These are phyloP conservation scores for Eleutherodactylus coqui DNA, from an alignment of 2,797 vertebrate genomes.

Conservation along the genomic window DNA sequence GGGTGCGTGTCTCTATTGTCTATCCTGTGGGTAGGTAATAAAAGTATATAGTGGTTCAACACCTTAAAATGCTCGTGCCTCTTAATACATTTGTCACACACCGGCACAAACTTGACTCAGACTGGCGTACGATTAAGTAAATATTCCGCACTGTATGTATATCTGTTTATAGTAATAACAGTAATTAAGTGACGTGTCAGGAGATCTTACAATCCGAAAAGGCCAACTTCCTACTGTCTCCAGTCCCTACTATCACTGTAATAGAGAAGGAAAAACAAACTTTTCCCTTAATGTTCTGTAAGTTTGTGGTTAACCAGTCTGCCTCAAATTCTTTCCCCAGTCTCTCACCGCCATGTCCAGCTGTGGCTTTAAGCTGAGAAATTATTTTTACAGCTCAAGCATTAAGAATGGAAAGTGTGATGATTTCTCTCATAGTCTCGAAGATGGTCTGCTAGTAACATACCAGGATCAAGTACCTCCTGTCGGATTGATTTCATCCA, in stretches of 20 bases:
- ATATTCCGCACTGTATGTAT: too few relatives aligned
- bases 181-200: background rate
- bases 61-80: too few relatives aligned
- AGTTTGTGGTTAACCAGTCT: slow-evolving; percentile 19
- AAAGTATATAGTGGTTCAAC: too few relatives aligned
- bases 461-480: background rate
- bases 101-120: too few relatives aligned
- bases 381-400: slow-evolving; percentile 39
- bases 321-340: slow-evolving; percentile 32
- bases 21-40: too few relatives aligned
- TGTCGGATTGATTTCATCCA: background rate
- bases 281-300: background rate
- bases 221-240: background rate
- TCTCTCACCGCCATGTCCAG: slow-evolving; percentile 28
- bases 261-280: slow-evolving; percentile 20
- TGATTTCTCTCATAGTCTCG: slow-evolving; percentile 23
- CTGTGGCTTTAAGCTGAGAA: slow-evolving; percentile 19
- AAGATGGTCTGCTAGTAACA: background rate
- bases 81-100: too few relatives aligned
- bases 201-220: background rate
- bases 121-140: too few relatives aligned
- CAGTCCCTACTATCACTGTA: background rate
- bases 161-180: too few relatives aligned
- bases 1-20: too few relatives aligned
- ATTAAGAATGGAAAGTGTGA: slow-evolving; percentile 38